Evolutionary conservation across 2,888 invertebrate genomes (phyloP).

Genomic region (Pseudococcus viburni): DNA sequence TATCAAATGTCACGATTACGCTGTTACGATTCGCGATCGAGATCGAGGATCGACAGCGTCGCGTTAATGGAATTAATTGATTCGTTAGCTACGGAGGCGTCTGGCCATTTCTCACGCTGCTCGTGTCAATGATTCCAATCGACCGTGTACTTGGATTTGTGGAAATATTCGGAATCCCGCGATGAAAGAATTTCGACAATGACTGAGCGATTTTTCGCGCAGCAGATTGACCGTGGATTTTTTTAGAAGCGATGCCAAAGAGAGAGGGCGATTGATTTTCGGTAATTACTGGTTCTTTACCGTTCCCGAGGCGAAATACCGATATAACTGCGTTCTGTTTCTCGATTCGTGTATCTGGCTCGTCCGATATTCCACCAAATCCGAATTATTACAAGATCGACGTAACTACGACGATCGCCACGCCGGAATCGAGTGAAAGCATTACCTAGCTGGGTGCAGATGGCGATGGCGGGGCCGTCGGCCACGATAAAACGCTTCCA

Average conservation of each 20-base stretch:
- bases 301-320: too few species aligned
- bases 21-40: background rate
- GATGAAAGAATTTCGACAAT: background rate
- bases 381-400: background rate
- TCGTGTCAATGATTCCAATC: background rate
- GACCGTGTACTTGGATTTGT: background rate
- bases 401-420: constrained; percentile 1
- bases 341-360: too few species aligned
- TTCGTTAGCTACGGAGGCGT: background rate
- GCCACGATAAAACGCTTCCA: background rate
- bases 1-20: background rate
- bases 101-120: background rate
- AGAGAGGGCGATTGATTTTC: too few species aligned
- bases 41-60: background rate
- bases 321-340: too few species aligned
- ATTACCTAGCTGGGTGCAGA: background rate
- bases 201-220: background rate
- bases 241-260: too few species aligned
- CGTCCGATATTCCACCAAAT: too few species aligned
- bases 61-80: background rate
- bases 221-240: background rate
- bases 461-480: background rate
- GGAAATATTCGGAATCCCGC: background rate
- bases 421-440: constrained; percentile 23
- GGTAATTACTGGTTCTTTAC: too few species aligned